phyloP scores from a whole-genome alignment of 2,888 invertebrate genomes.

The Blera fallax region DNA sequence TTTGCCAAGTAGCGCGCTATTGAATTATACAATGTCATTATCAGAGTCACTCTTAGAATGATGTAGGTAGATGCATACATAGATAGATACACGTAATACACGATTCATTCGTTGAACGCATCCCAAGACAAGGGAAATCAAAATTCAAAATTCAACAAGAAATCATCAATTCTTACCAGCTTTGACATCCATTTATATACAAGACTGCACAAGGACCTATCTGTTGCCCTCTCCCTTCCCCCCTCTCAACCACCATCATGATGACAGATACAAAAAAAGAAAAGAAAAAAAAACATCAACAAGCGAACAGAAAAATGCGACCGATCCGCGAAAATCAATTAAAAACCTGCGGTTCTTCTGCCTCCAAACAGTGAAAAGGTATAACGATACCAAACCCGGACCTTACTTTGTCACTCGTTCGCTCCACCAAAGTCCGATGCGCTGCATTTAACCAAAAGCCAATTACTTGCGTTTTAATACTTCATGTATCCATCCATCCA shows the following conservation, averaged over 20 bases:
- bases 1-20: constrained; percentile 34
- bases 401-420: constrained; percentile 64
- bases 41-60: constrained; percentile 5
- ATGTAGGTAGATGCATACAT: neutral
- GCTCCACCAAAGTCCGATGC: neutral
- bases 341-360: constrained; percentile 52
- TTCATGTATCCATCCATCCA: constrained; percentile 32
- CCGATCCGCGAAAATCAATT: constrained; percentile 66
- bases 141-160: constrained; percentile 38
- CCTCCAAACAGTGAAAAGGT: neutral
- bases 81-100: neutral
- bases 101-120: neutral
- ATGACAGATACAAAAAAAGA: neutral
- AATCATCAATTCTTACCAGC: constrained; percentile 42
- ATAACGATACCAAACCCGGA: constrained; percentile 52
- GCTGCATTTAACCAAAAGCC: constrained; percentile 59
- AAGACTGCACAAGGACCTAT: neutral
- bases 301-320: constrained; percentile 32
- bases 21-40: constrained; percentile 35
- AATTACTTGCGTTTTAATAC: constrained; percentile 66
- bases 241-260: neutral
- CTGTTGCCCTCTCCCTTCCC: neutral
- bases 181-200: constrained; percentile 44
- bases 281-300: neutral
- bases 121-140: neutral